Evolutionary conservation across 1,140 invertebrate species (phyloP), one percentile per base, ranked within the genome.

Genomic region (Eriocheir sinensis): DNA sequence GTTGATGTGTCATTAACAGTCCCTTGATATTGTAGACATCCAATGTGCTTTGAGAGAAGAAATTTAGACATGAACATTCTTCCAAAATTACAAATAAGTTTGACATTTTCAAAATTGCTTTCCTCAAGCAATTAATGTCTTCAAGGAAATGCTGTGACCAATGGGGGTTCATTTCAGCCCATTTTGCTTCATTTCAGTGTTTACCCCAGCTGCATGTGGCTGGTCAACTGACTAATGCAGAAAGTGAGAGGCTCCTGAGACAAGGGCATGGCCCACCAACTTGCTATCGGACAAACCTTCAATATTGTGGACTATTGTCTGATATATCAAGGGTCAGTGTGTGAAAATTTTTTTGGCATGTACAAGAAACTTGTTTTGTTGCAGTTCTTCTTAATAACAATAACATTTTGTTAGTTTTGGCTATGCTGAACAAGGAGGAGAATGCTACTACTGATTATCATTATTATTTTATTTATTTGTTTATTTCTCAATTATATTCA

Each of bases 261-360:
- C 60, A 72, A 72, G 60, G 60, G 60, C 60, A n/a, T 72, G 60
- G 60, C 60, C 60, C 60, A 72, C 60, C 60, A 72, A 72, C 60
- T 72, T 72, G 60, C 60, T 72, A 72, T 72, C 60, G 60, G 60
- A 72, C 60, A 72, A 72, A 72, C 60, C 60, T 72, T 72, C 60
- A 72, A n/a, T 72, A 72, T 72, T 72, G 60, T 72, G 60, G 60
- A 72, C 60, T 72, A 72, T 72, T 72, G 60, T 72, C 60, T 72
- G 60, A 72, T n/a, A n/a, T 72, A 72, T 72, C 60, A 72, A 72
- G 60, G 60, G 60, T 72, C 60, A 72, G 60, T 72, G 21, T 72
- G 60, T n/a, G n/a, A n/a, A 72, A n/a, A 72, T 1, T 72, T 72
- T 72, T 72, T 72, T 72, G 60, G 60, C 60, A 72, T 72, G 60